Evolutionary conservation across 1,140 invertebrate genomes (phyloP).

Genomic region (Drosophila lacertosa): DNA sequence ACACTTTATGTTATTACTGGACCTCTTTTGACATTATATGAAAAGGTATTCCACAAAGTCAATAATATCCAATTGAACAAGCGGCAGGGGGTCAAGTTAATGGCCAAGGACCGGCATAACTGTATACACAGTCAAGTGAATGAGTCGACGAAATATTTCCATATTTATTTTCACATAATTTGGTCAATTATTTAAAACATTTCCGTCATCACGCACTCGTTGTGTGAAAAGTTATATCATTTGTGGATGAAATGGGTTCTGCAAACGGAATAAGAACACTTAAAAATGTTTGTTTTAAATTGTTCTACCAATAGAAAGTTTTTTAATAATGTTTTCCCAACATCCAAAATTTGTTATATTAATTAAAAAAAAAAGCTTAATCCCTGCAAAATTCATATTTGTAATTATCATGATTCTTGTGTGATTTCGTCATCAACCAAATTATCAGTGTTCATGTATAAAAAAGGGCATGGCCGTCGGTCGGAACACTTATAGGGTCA

Average conservation of each 20-base stretch:
- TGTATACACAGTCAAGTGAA: neutral
- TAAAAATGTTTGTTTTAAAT: too few species aligned
- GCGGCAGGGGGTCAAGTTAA: conserved; percentile 4
- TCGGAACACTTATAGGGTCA: conserved; percentile 31
- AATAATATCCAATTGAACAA: conserved; percentile 8
- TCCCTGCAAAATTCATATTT: conserved; percentile 31
- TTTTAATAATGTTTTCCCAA: too few species aligned
- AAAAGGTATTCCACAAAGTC: neutral
- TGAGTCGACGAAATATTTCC: neutral
- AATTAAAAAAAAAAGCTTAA: neutral
- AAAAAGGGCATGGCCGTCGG: conserved; percentile 24
- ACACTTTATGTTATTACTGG: conserved; percentile 21
- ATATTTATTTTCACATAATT: conserved; percentile 9
- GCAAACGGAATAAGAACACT: too few species aligned
- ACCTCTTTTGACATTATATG: neutral
- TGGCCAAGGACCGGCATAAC: conserved; percentile 8
- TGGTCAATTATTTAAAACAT: conserved; percentile 1
- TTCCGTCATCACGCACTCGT: too few species aligned
- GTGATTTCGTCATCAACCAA: conserved; percentile 62
- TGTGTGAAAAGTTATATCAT: too few species aligned
- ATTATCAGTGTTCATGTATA: conserved; percentile 27
- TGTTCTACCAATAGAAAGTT: too few species aligned
- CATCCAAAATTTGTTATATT: too few species aligned
- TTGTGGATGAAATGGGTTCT: too few species aligned
- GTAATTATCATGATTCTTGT: conserved; percentile 40